Percentiles rank a stretch among this genome's conserved stretches.
phyloP scores from a whole-genome alignment of 2,113 vertebrate genomes.

The Speoplatyrhinus poulsoni region DNA sequence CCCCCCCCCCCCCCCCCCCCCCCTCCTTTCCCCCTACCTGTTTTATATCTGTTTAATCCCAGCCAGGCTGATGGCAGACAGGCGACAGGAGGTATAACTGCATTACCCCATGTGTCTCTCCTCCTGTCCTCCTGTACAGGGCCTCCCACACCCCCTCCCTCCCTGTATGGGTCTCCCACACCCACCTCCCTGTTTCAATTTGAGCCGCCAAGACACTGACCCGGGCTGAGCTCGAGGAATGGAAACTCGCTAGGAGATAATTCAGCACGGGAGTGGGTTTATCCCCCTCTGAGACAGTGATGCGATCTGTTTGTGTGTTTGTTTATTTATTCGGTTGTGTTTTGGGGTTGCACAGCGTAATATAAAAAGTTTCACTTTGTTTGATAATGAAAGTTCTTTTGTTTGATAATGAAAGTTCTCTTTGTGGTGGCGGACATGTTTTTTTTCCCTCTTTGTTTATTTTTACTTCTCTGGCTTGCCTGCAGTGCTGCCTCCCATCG shows the following conservation, averaged over 20 bases:
- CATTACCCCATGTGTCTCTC: constrained; percentile 46
- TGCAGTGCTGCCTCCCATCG: constrained; percentile 86
- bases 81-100: constrained; percentile 33
- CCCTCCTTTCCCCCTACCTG: no score
- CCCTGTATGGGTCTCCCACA: no score
- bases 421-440: not conserved
- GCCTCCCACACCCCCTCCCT: constrained; percentile 14
- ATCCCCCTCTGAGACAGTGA: not conserved
- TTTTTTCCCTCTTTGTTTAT: not conserved
- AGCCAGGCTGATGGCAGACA: constrained; percentile 30
- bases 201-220: constrained; percentile 31
- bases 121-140: constrained; percentile 26
- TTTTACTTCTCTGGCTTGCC: not conserved
- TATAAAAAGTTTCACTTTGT: constrained; percentile 5
- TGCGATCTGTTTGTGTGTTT: not conserved
- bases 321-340: not conserved
- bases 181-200: constrained; percentile 20
- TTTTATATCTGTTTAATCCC: constrained; percentile 48
- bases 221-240: constrained; percentile 5
- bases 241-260: not conserved
- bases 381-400: not conserved
- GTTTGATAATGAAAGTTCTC: constrained; percentile 2
- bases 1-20: constrained; percentile 10
- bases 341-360: not conserved
- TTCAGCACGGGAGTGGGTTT: constrained; percentile 13